Conservation (phyloP, 2,797 vertebrate species). For the Lates japonicus region DNA sequence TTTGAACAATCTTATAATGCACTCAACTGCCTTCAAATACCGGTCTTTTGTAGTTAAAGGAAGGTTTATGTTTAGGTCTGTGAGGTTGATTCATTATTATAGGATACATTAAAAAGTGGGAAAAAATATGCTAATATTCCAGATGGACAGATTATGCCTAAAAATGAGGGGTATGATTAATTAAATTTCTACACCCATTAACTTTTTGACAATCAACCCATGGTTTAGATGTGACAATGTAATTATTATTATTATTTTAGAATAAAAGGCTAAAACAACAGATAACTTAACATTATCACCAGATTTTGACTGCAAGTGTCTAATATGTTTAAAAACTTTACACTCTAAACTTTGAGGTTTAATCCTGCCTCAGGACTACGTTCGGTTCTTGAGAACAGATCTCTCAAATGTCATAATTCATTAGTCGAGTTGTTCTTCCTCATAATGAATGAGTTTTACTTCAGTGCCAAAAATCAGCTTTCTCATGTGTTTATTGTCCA, state of each 20-base stretch:
- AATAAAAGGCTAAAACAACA: background rate
- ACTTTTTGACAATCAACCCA: background rate
- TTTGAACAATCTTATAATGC: slow-evolving; percentile 50
- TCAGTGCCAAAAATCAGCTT: slow-evolving; percentile 1
- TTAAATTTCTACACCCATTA: background rate
- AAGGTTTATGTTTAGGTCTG: background rate
- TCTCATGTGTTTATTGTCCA: background rate
- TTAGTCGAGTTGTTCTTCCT: slow-evolving; percentile 1
- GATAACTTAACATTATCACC: background rate
- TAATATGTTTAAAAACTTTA: background rate
- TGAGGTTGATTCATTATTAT: background rate
- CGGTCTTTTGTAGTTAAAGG: background rate
- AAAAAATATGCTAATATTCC: background rate
- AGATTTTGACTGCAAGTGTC: slow-evolving; percentile 4
- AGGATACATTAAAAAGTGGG: background rate
- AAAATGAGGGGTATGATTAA: background rate
- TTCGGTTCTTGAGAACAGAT: background rate
- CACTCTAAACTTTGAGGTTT: background rate
- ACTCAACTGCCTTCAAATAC: slow-evolving; percentile 4
- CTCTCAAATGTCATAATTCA: slow-evolving; percentile 18
- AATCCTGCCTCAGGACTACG: background rate
- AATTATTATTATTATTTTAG: too few relatives aligned
- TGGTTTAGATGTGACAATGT: background rate
- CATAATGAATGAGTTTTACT: background rate
- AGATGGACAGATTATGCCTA: background rate